phyloP scores from a whole-genome alignment of 2,113 vertebrate genomes.

The Camelus bactrianus region DNA sequence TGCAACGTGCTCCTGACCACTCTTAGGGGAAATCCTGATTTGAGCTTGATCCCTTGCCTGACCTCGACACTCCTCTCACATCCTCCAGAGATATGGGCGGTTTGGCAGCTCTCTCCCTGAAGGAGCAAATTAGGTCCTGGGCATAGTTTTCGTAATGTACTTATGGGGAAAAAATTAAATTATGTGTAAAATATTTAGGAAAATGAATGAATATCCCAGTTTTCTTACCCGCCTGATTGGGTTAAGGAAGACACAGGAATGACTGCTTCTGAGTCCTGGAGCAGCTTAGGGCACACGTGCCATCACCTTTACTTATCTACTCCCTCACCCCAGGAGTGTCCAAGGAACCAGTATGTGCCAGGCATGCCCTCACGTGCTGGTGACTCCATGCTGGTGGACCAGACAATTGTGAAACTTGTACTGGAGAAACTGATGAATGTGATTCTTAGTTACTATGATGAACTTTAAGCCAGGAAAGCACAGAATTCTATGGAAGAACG shows the following conservation, averaged over 20 bases:
- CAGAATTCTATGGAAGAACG: neutral
- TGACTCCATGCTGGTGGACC: too few relatives aligned
- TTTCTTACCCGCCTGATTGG: neutral
- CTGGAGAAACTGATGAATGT: neutral
- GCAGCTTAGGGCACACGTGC: neutral
- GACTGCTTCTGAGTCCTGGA: neutral
- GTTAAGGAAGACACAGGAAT: neutral
- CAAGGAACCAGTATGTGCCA: neutral
- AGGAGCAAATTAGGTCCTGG: neutral
- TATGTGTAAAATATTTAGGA: neutral
- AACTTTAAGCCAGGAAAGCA: neutral
- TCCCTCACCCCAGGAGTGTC: neutral
- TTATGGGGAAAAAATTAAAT: neutral
- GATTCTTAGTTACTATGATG: neutral
- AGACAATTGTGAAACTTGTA: neutral
- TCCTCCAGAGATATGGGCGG: neutral
- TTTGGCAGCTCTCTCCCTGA: neutral
- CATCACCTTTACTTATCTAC: neutral
- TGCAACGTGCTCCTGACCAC: neutral
- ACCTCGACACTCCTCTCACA: neutral
- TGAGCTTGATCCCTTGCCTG: neutral
- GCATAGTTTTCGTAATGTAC: neutral
- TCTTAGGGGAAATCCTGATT: neutral
- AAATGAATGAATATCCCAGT: neutral
- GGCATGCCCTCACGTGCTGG: fast-evolving